These are phyloP conservation scores for Aeoliscus strigatus DNA, from an alignment of 2,797 vertebrate genomes.

Conservation along the genomic window DNA sequence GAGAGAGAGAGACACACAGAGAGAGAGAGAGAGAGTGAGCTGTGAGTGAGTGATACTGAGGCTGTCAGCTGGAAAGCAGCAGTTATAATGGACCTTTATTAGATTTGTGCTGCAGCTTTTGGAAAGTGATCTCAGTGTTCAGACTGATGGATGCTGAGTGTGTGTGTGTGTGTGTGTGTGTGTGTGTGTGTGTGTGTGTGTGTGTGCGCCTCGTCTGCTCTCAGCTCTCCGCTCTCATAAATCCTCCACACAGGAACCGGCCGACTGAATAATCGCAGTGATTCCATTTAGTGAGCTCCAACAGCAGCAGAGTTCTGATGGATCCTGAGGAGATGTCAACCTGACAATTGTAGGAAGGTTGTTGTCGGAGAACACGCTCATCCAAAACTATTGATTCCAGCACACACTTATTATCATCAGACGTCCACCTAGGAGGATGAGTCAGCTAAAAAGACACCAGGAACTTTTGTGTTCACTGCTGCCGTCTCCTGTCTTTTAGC, in stretches of 20 bases:
- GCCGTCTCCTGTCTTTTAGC: constrained; percentile 28
- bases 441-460: too few relatives aligned
- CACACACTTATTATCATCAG: not conserved
- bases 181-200: constrained; percentile 23
- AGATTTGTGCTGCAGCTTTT: constrained; percentile 56
- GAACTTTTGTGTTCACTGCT: constrained; percentile 10
- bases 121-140: constrained; percentile 52
- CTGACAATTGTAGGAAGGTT: not conserved
- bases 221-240: constrained; percentile 35
- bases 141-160: constrained; percentile 46
- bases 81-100: constrained; percentile 64
- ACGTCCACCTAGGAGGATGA: not conserved
- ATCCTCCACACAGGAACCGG: constrained; percentile 34
- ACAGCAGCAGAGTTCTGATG: constrained; percentile 1
- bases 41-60: not conserved
- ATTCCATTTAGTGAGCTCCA: constrained; percentile 37
- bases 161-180: constrained; percentile 22
- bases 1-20: not conserved
- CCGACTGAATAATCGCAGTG: constrained; percentile 42
- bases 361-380: not conserved
- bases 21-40: not conserved
- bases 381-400: not conserved
- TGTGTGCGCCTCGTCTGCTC: constrained; percentile 4
- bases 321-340: not conserved
- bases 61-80: constrained; percentile 21